Percentiles rank a stretch among this genome's conserved stretches.
phyloP scores from a whole-genome alignment of 2,797 vertebrate genomes.

The Protonibea diacanthus region DNA sequence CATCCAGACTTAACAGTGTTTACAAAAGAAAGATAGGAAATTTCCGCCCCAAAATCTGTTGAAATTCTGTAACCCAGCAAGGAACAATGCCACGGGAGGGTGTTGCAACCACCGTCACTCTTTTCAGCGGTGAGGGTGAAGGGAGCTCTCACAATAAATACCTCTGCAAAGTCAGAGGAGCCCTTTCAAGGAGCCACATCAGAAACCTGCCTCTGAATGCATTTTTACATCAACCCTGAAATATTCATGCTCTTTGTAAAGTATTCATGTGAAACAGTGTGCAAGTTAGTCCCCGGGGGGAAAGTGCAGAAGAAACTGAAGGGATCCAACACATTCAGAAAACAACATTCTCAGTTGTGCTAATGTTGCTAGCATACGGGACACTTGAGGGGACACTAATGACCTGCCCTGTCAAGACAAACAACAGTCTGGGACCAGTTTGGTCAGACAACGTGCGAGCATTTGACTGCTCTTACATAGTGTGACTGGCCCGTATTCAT shows the following conservation, averaged over 20 bases:
- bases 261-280: constrained; percentile 84
- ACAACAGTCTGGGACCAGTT: constrained; percentile 52
- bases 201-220: constrained; percentile 79
- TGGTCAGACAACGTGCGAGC: constrained; percentile 35
- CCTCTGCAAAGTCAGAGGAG: constrained; percentile 75
- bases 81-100: constrained; percentile 65
- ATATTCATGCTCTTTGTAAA: constrained; percentile 85
- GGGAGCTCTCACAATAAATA: constrained; percentile 74
- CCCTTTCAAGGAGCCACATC: constrained; percentile 78
- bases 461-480: constrained; percentile 29
- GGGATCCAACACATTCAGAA: constrained; percentile 74
- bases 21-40: constrained; percentile 40
- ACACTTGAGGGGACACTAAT: constrained; percentile 73
- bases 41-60: constrained; percentile 54
- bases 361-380: constrained; percentile 70
- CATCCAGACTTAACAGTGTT: constrained; percentile 50
- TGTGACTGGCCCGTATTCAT: not conserved
- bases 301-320: constrained; percentile 69
- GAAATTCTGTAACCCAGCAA: constrained; percentile 60
- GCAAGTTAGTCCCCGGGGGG: constrained; percentile 77
- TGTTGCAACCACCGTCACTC: constrained; percentile 66
- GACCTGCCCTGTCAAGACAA: constrained; percentile 66
- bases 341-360: constrained; percentile 74
- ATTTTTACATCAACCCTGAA: constrained; percentile 84
- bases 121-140: constrained; percentile 67